phyloP scores from a whole-genome alignment of 1,140 invertebrate genomes.

The Gryllus bimaculatus region DNA sequence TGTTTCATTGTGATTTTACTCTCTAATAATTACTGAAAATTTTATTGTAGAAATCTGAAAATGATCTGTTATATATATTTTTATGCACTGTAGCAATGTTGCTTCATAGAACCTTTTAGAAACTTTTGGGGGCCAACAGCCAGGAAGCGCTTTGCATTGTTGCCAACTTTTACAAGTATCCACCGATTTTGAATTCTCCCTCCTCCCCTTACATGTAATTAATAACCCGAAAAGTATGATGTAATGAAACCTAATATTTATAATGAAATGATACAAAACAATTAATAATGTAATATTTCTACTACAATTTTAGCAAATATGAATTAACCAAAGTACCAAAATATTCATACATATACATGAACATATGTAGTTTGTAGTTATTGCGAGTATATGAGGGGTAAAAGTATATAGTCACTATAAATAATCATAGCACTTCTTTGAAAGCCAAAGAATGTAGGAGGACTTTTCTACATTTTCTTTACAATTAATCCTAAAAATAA shows the following conservation, averaged over 20 bases:
- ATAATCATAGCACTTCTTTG: conserved; percentile 17
- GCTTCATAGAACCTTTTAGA: neutral
- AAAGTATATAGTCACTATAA: conserved; percentile 14
- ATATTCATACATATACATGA: conserved; percentile 20
- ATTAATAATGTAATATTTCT: conserved; percentile 48
- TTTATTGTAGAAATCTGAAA: neutral
- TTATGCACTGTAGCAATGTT: conserved; percentile 4
- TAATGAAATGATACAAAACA: conserved; percentile 28
- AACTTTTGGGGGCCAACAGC: conserved; percentile 15
- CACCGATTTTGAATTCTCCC: conserved; percentile 12
- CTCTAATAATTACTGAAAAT: neutral
- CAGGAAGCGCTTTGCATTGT: conserved; percentile 11
- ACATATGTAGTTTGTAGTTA: conserved; percentile 20
- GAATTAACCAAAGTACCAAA: conserved; percentile 55
- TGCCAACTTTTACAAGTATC: conserved; percentile 20
- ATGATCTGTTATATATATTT: neutral
- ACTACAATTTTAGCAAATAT: conserved; percentile 43
- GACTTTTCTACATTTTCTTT: conserved; percentile 9
- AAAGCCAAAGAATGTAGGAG: conserved; percentile 16
- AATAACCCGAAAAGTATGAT: conserved; percentile 17
- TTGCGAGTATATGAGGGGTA: conserved; percentile 15
- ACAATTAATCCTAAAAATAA: conserved; percentile 8
- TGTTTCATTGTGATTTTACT: neutral
- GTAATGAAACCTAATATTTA: conserved; percentile 24
- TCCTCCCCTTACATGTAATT: conserved; percentile 17